Base-by-base conservation (phyloP, 2,888 invertebrate genomes). In the Heliconius erato region DNA sequence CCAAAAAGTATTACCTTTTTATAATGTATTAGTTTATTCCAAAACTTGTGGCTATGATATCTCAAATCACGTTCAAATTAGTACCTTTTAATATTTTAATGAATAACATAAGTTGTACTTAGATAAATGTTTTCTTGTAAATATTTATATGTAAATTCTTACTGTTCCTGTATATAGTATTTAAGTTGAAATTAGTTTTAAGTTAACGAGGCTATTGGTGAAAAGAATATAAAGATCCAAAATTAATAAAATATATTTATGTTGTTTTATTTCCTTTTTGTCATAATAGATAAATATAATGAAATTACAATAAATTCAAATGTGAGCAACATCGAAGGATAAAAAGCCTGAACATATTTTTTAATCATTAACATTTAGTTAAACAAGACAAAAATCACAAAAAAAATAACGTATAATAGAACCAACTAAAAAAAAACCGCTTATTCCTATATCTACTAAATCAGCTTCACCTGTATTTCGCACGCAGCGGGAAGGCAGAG, bases 1-100 rank as follows among this genome's bases (percentile, higher is more conserved):
- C 96, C 96, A 92, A 91, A 91, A 94, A 95, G 95, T 95, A 95
- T 96, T 96, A 95, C 95, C 95, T 92, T 87, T 87, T 88, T n/a
- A 89, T 28, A 88, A 93, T 93, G 91, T 78, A 91, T 91, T 91
- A 84, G 87, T 90, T 89, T 85, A 85, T 90, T 91, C 93, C 92
- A 93, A 95, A 95, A 90, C 91, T 84, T 88, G 88, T 89, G 94
- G 94, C 94, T 94, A 93, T 94, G 93, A 92, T 86, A 89, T 89
- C 86, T 88, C 86, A 87, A 88, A 90, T 86, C 86, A 90, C 88
- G 88, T 91, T 91, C 86, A 89, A 90, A 89, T 78, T 87, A 83
- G 86, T 87, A 87, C 87, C 86, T 88, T 86, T 83, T 85, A 84
- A 85, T 84, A 35, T 19, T 54, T 54, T 67, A 49, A 83, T 83